Evolutionary conservation across 2,888 invertebrate species (phyloP).

Genomic region (Cosmorhoe ocellata): DNA sequence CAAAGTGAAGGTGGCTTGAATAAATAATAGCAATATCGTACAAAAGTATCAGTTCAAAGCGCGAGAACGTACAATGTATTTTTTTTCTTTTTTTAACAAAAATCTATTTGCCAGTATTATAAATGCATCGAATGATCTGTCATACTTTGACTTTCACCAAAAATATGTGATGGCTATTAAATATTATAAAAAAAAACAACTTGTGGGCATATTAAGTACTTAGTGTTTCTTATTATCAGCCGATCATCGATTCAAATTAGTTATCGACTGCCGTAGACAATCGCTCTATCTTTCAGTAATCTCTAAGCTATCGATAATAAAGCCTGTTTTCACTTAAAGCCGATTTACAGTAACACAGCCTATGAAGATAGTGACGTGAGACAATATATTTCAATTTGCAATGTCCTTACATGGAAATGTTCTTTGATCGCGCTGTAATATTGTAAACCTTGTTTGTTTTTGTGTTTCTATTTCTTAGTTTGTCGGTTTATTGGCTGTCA

Average conservation of each 20-base stretch:
- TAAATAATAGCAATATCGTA: background rate
- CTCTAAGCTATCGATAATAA: background rate
- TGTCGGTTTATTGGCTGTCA: constrained; percentile 13
- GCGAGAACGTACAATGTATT: too few species aligned
- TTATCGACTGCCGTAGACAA: too few species aligned
- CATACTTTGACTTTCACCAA: too few species aligned
- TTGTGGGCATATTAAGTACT: too few species aligned
- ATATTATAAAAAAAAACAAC: too few species aligned
- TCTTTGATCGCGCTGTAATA: constrained; percentile 22
- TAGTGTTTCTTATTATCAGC: too few species aligned
- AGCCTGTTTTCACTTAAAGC: background rate
- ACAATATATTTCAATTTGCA: constrained; percentile 47
- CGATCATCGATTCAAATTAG: too few species aligned
- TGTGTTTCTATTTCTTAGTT: constrained; percentile 14
- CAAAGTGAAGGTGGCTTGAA: constrained; percentile 37
- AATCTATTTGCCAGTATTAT: too few species aligned
- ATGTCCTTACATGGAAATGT: constrained; percentile 33
- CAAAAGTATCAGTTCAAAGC: background rate
- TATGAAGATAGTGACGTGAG: constrained; percentile 40
- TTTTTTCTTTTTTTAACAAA: background rate
- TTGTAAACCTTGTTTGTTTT: constrained; percentile 7
- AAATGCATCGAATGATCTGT: too few species aligned
- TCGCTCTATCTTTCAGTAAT: too few species aligned
- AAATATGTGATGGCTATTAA: too few species aligned
- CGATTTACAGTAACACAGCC: background rate